These are phyloP conservation scores for Lepidurus arcticus DNA, from an alignment of 1,140 invertebrate genomes.

Conservation along the genomic window DNA sequence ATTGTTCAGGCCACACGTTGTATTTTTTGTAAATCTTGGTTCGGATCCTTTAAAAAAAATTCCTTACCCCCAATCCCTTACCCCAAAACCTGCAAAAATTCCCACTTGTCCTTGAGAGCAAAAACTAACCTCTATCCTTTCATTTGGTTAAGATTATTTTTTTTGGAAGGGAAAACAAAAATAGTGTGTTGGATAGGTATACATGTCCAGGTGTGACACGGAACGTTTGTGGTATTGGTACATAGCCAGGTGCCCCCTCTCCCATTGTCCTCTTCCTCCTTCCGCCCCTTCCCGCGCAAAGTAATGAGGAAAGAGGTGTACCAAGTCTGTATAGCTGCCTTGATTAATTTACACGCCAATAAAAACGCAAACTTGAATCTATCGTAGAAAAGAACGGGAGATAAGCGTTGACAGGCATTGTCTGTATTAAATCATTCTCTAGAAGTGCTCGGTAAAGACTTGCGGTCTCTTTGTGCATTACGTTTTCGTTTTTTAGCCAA, in stretches of 20 bases:
- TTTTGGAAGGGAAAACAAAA: too few species aligned
- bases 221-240: background rate
- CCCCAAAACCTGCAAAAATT: too few species aligned
- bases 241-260: background rate
- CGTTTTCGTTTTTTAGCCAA: conserved; percentile 66
- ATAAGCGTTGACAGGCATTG: background rate
- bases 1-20: conserved; percentile 9
- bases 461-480: conserved; percentile 45
- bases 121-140: too few species aligned
- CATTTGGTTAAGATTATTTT: too few species aligned
- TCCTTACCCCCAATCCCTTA: too few species aligned
- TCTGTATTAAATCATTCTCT: conserved; percentile 26
- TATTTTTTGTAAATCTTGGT: conserved; percentile 13
- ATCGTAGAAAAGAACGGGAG: background rate
- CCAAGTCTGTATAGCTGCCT: conserved; percentile 21
- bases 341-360: conserved; percentile 22
- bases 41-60: background rate
- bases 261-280: background rate
- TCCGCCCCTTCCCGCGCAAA: background rate
- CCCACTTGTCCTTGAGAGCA: too few species aligned
- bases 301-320: conserved; percentile 8
- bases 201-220: background rate
- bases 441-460: conserved; percentile 32
- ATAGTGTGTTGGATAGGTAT: too few species aligned
- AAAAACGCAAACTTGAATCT: conserved; percentile 22